These are phyloP conservation scores for Brenthis ino DNA, from an alignment of 2,888 invertebrate genomes.

Conservation along the genomic window DNA sequence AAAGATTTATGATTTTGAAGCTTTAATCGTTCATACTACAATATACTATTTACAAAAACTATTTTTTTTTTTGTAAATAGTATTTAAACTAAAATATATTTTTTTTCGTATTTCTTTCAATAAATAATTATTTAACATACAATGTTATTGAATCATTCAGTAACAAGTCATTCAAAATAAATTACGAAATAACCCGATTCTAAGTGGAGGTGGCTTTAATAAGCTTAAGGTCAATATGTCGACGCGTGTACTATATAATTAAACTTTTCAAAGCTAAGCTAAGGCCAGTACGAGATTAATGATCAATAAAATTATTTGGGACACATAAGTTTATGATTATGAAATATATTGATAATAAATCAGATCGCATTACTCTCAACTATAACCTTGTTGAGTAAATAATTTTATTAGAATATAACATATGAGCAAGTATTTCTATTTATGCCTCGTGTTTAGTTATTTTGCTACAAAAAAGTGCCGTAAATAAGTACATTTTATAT, in stretches of 20 bases:
- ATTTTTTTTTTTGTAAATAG: too few species aligned
- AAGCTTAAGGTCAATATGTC: conserved; percentile 43
- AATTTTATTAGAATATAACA: background rate
- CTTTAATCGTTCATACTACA: too few species aligned
- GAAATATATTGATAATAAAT: conserved; percentile 27
- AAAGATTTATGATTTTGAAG: too few species aligned
- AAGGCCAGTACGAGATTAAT: conserved; percentile 45
- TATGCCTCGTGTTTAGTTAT: too few species aligned
- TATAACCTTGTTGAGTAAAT: background rate
- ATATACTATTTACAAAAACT: too few species aligned
- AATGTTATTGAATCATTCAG: too few species aligned
- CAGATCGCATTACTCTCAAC: conserved; percentile 15
- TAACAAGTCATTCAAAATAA: conserved; percentile 3
- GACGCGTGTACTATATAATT: conserved; percentile 41
- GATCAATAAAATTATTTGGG: conserved; percentile 40
- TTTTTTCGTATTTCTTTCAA: background rate
- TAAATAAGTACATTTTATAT: too few species aligned
- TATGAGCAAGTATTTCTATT: too few species aligned
- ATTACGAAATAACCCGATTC: conserved; percentile 12
- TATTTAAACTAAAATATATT: too few species aligned
- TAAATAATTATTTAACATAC: background rate
- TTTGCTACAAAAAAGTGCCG: too few species aligned
- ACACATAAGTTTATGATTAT: conserved; percentile 30
- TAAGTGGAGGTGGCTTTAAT: conserved; percentile 39
- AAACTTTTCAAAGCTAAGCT: conserved; percentile 45